Conservation (phyloP, 35 echinoderm and acorn worm genomes). For the Eucidaris tribuloides region DNA sequence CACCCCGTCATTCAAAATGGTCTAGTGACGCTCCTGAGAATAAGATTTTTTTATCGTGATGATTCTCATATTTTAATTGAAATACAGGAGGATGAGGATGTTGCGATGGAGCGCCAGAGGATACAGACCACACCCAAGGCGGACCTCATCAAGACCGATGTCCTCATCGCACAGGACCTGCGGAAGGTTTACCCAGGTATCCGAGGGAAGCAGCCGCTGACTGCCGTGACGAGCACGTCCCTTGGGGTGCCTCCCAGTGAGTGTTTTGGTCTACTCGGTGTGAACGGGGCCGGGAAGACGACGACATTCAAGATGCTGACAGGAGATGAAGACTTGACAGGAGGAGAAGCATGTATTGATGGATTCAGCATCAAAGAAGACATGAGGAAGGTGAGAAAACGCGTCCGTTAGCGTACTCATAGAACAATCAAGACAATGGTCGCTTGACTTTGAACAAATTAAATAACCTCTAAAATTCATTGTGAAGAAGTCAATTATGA, state of each 20-base stretch:
- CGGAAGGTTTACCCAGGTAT: constrained; percentile 71
- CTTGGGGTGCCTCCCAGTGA: constrained; percentile 73
- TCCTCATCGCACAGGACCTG: constrained; percentile 52
- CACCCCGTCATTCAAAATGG: too few relatives aligned
- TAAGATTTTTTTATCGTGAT: too few relatives aligned
- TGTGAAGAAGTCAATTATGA: too few relatives aligned
- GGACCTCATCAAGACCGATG: constrained; percentile 8
- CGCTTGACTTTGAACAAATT: too few relatives aligned
- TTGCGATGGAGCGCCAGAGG: constrained; percentile 31
- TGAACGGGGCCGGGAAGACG: constrained; percentile 87
- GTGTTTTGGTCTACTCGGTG: constrained; percentile 84
- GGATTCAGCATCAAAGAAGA: constrained; percentile 64
- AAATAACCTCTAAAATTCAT: too few relatives aligned
- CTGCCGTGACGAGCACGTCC: constrained; percentile 68
- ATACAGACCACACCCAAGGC: constrained; percentile 16
- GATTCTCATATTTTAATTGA: too few relatives aligned
- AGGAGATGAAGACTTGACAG: constrained; percentile 65
- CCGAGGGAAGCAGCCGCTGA: constrained; percentile 3
- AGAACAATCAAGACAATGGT: too few relatives aligned
- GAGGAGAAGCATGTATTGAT: constrained; percentile 69
- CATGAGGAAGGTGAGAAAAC: constrained; percentile 58
- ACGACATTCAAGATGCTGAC: constrained; percentile 93
- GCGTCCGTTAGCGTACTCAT: too few relatives aligned
- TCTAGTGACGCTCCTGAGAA: too few relatives aligned
- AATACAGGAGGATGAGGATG: constrained; percentile 71